phyloP scores from a whole-genome alignment of 1,140 invertebrate species.

The Drosophila nasuta region DNA sequence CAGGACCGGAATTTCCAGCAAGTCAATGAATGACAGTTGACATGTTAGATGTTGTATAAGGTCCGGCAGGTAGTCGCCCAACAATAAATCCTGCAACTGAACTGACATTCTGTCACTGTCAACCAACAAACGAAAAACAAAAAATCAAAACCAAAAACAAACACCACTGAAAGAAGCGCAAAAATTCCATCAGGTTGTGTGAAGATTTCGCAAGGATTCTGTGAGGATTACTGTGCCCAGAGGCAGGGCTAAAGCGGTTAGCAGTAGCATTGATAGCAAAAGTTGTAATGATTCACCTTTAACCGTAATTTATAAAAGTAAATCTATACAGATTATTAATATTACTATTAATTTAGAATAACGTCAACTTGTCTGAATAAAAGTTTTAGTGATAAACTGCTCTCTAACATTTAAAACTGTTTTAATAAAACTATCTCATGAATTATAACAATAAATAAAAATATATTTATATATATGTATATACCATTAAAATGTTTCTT shows the following conservation, averaged over 20 bases:
- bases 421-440: too few species aligned
- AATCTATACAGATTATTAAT: background rate
- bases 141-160: constrained; percentile 3
- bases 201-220: constrained; percentile 8
- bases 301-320: background rate
- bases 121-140: constrained; percentile 25
- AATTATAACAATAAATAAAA: too few species aligned
- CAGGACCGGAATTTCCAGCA: constrained; percentile 37
- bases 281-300: background rate
- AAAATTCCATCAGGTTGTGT: constrained; percentile 36
- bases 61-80: constrained; percentile 38
- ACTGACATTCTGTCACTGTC: constrained; percentile 62
- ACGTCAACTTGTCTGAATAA: too few species aligned
- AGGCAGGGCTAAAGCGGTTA: background rate
- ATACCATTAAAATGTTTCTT: too few species aligned
- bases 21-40: constrained; percentile 45
- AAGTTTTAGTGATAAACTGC: too few species aligned
- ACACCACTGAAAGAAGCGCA: background rate
- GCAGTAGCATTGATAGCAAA: background rate
- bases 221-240: constrained; percentile 18
- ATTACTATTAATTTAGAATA: too few species aligned
- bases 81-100: constrained; percentile 37
- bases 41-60: constrained; percentile 17
- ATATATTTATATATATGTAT: too few species aligned
- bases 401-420: too few species aligned